These are phyloP conservation scores for Archaeoteleia sp. DNA, from an alignment of 2,888 invertebrate genomes.

Conservation along the genomic window DNA sequence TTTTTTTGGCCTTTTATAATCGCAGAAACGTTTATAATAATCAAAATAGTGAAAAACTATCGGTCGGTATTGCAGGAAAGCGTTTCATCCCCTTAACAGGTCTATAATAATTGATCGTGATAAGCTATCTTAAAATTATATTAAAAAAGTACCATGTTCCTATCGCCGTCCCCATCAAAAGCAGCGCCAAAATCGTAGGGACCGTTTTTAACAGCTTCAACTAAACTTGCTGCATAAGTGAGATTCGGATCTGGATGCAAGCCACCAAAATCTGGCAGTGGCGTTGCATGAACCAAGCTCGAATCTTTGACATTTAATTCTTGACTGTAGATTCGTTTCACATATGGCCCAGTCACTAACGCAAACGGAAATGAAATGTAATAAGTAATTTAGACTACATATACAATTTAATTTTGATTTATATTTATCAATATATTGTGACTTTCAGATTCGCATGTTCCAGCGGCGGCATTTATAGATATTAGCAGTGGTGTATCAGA, in stretches of 20 bases:
- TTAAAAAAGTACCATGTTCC: slow-evolving; percentile 66
- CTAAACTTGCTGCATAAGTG: slow-evolving; percentile 87
- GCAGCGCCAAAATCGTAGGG: slow-evolving; percentile 91
- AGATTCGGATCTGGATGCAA: slow-evolving; percentile 98
- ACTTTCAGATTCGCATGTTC: too few relatives aligned
- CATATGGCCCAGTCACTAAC: slow-evolving; percentile 96
- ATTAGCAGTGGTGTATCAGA: too few relatives aligned
- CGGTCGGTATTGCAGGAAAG: too few relatives aligned
- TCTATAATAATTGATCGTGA: too few relatives aligned
- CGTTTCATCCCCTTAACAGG: too few relatives aligned
- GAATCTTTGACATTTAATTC: slow-evolving; percentile 86
- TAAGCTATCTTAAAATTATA: too few relatives aligned
- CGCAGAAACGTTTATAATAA: too few relatives aligned
- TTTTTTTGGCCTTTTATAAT: too few relatives aligned
- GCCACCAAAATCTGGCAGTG: slow-evolving; percentile 96
- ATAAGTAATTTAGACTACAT: slow-evolving; percentile 9
- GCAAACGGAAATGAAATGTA: slow-evolving; percentile 57
- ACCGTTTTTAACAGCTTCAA: slow-evolving; percentile 79
- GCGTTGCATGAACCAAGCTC: slow-evolving; percentile 85
- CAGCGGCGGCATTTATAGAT: too few relatives aligned
- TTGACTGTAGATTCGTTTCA: slow-evolving; percentile 89
- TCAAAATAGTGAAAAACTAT: too few relatives aligned
- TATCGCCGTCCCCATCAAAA: slow-evolving; percentile 96
- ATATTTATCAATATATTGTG: slow-evolving; percentile 2
- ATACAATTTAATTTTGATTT: slow-evolving; percentile 1